phyloP scores from a whole-genome alignment of 2,888 invertebrate species.

The Polylopha cassiicola region DNA sequence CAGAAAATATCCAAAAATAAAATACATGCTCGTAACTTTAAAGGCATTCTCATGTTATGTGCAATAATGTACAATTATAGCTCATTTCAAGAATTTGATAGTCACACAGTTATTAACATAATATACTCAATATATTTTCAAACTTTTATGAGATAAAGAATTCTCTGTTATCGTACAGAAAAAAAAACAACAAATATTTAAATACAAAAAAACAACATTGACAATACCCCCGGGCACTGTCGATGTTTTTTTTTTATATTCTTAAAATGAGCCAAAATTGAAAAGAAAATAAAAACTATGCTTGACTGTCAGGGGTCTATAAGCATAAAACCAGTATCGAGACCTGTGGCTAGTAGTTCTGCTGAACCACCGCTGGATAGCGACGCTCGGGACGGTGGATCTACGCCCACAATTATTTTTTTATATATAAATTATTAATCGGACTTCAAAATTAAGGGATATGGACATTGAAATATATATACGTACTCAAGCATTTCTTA shows the following conservation, averaged over 20 bases:
- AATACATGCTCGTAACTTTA: constrained; percentile 40
- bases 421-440: constrained; percentile 21
- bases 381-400: constrained; percentile 78
- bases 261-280: no score
- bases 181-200: no score
- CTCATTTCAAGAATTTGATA: no score
- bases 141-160: no score
- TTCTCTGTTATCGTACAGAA: no score
- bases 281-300: no score
- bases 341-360: constrained; percentile 83
- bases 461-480: constrained; percentile 5
- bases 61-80: constrained; percentile 27
- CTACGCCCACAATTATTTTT: constrained; percentile 55
- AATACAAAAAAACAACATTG: no score
- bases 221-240: no score
- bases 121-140: no score
- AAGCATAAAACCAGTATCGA: constrained; percentile 54
- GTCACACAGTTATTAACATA: no score
- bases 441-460: constrained; percentile 20
- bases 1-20: constrained; percentile 25
- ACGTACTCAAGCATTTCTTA: neutral
- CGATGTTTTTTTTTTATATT: no score
- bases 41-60: constrained; percentile 37
- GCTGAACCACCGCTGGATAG: constrained; percentile 71
- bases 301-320: constrained; percentile 18